A percentile compares a stretch with the other conserved stretches of the same genome.
These are phyloP conservation scores for Typhlichthys eigenmanni DNA, from an alignment of 2,797 vertebrate genomes.

Conservation along the genomic window DNA sequence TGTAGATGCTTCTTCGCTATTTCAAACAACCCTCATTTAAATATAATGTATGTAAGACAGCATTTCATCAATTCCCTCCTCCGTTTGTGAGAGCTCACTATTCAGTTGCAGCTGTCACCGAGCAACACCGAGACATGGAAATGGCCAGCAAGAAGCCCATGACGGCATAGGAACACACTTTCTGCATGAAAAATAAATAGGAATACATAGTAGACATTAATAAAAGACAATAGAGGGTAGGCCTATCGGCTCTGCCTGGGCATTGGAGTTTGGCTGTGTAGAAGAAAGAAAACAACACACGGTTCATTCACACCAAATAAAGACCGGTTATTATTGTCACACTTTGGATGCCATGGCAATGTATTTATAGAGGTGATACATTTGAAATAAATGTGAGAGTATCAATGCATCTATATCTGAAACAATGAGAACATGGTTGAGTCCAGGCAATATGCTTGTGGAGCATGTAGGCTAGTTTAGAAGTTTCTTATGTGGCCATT, in stretches of 20 bases:
- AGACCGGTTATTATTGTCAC: not conserved
- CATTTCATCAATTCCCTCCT: conserved; percentile 60
- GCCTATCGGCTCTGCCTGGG: not conserved
- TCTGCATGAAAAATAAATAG: too few relatives aligned
- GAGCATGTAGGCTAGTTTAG: not conserved
- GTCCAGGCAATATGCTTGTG: not conserved
- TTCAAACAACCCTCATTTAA: conserved; percentile 49
- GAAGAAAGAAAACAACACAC: not conserved
- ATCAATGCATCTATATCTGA: not conserved
- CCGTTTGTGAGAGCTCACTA: not conserved
- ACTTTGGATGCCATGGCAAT: not conserved
- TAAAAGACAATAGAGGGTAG: too few relatives aligned
- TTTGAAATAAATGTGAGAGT: not conserved
- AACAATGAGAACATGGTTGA: not conserved
- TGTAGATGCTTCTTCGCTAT: conserved; percentile 55
- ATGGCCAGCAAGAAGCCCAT: too few relatives aligned
- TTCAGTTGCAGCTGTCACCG: not conserved
- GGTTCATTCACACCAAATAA: not conserved
- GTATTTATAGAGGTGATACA: not conserved
- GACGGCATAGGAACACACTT: too few relatives aligned
- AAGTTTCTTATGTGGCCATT: not conserved
- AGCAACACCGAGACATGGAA: too few relatives aligned
- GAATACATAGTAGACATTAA: too few relatives aligned
- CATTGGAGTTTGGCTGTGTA: not conserved
- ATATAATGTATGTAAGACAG: conserved; percentile 37